These are phyloP conservation scores for Drosophila novamexicana DNA, from an alignment of 1,140 invertebrate genomes.

Conservation along the genomic window DNA sequence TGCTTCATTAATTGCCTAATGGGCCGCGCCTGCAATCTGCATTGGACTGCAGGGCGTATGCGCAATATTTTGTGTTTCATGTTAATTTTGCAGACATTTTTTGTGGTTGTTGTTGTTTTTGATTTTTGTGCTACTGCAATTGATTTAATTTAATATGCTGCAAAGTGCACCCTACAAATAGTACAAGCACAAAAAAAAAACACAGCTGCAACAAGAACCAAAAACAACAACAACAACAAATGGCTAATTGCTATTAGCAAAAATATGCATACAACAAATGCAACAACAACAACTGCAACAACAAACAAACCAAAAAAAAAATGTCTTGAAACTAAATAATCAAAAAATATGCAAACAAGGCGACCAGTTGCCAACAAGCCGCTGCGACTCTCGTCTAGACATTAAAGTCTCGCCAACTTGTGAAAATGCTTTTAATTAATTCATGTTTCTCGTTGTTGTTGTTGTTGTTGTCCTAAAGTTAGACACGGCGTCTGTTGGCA, in stretches of 20 bases:
- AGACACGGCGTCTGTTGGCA: constrained; percentile 61
- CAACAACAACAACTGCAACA: not conserved
- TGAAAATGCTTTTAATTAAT: constrained; percentile 79
- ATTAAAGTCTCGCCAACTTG: constrained; percentile 60
- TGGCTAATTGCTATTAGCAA: constrained; percentile 70
- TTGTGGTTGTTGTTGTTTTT: not conserved
- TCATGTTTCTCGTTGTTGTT: constrained; percentile 55
- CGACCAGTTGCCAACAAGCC: constrained; percentile 65
- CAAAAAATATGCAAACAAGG: constrained; percentile 77
- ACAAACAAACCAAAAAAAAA: constrained; percentile 13
- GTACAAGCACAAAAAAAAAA: constrained; percentile 12
- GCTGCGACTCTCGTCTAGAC: constrained; percentile 28
- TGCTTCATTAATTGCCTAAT: constrained; percentile 79
- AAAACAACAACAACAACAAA: constrained; percentile 41
- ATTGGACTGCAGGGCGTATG: constrained; percentile 48
- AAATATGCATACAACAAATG: constrained; percentile 59
- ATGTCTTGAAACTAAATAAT: constrained; percentile 63
- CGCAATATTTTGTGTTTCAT: constrained; percentile 37
- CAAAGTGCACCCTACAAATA: constrained; percentile 37
- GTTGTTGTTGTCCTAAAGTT: constrained; percentile 26
- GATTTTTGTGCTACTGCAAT: constrained; percentile 8
- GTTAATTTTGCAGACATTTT: constrained; percentile 16
- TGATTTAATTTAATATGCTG: constrained; percentile 30
- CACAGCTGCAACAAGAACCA: constrained; percentile 34
- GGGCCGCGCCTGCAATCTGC: constrained; percentile 62